Evolutionary conservation across 2,113 vertebrate species (phyloP), one percentile per base, ranked within the genome.

Genomic region (Antechinus stuartii): DNA sequence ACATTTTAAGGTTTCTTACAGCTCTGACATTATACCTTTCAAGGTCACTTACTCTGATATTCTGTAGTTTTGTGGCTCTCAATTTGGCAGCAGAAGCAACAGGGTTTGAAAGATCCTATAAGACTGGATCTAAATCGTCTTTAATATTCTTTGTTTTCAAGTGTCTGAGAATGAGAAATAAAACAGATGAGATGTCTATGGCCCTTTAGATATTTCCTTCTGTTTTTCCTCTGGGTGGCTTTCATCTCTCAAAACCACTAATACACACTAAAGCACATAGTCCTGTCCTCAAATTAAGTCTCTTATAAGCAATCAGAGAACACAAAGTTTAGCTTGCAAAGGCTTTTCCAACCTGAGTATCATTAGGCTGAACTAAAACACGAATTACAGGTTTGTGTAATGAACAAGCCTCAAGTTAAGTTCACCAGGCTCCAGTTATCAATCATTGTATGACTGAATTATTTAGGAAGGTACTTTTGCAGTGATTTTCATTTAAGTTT

Each of bases 381-480:
- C 54, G 26, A 53, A 96, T 95, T 96, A 68, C 96, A 97, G 96
- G 96, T 96, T 91, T 92, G 93, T 0, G 24, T 96, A 94, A 97
- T 96, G 96, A 97, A 95, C 90, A 91, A 94, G 93, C 94, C 95
- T 96, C 96, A 95, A 97, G 96, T 98, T 96, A 94, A 96, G 94
- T 90, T 98, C 76, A 92, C 95, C 0, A 8, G 89, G 96, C 95
- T 93, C 91, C 53, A 93, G 93, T 96, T 96, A 98, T 98, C 96
- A 93, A 96, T 97, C 96, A 97, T 91, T n/a, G 93, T 30, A 90
- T 91, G 95, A 56, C 98, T 26, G 91, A 98, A 98, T 98, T 97
- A 98, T 94, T 97, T 91, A 94, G 97, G 96, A 98, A 97, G 98
- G 97, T 96, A 93, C 94, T 97, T 97, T 97, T 91, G 56, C 49